Conservation (phyloP, 2,113 vertebrate genomes). For the Megaleporinus macrocephalus region DNA sequence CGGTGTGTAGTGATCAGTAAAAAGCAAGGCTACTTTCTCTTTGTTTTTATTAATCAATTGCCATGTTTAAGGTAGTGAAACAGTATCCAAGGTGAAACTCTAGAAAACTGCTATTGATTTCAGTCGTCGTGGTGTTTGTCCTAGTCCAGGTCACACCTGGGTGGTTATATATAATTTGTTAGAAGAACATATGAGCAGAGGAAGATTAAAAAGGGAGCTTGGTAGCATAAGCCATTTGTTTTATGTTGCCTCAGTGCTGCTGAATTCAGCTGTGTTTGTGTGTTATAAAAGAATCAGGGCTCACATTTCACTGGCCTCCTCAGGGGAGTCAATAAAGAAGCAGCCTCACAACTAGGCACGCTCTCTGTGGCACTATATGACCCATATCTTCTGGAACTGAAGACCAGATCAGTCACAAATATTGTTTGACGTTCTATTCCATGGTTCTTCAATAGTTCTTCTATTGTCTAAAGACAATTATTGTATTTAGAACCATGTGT, state of each 20-base stretch:
- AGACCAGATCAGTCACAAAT: too few relatives aligned
- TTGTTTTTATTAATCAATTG: not conserved
- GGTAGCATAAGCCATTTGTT: not conserved
- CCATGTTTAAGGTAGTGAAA: not conserved
- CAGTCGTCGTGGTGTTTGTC: not conserved
- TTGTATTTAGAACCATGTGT: too few relatives aligned
- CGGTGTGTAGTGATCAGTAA: not conserved
- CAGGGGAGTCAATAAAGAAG: not conserved
- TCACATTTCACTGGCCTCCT: constrained; percentile 50
- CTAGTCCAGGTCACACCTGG: not conserved
- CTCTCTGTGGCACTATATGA: not conserved
- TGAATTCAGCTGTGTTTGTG: constrained; percentile 33
- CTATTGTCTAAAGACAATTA: too few relatives aligned
- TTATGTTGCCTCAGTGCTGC: not conserved
- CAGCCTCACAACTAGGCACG: constrained; percentile 45
- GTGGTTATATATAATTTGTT: not conserved
- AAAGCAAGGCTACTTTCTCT: not conserved
- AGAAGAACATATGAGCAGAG: not conserved
- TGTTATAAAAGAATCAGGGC: not conserved
- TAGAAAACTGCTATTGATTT: not conserved
- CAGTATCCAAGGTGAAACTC: not conserved
- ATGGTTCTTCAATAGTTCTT: too few relatives aligned
- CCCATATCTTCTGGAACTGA: not conserved
- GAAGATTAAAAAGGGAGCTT: not conserved
- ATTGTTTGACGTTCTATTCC: too few relatives aligned